Evolutionary conservation across 2,888 invertebrate species (phyloP), one percentile per base, ranked within the genome.

Genomic region (Sceliomorpha sp.): DNA sequence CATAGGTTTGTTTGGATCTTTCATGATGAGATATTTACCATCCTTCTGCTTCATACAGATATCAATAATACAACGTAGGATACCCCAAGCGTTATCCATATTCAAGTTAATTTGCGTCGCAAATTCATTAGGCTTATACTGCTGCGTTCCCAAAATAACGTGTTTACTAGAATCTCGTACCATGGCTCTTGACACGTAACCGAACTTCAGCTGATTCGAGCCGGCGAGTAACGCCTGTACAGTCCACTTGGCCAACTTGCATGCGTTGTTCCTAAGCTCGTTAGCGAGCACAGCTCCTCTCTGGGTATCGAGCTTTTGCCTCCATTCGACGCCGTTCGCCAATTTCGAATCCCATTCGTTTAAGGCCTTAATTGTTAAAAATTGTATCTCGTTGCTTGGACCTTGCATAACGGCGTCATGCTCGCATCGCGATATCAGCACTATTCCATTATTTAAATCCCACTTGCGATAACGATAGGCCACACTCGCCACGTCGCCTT

Each of bases 41-140:
- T 98, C 97, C 83, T 97, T 95, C 88, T 98, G 96, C 89, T 97
- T 97, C 95, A 98, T 96, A 81, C 98, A 96, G 71, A 97, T 95
- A 82, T 99, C 99, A 77, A 99, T 95, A 82, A 99, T 97, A 89
- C 98, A 99, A 9, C 99, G 93, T 67, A 99, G 90, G 62, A 99
- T 96, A 72, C 98, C 99, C 99, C 99, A 99, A 1, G 97, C 98
- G 89, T 99, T 99, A 89, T 99, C 99, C 98, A 99, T 98, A 86
- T 98, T 98, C 81, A 99, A 90, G 89, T 98, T 98, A 86, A 99
- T 99, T 89, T 99, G 99, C 5, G 96, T 96, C 7, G 99, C 99
- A 89, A 99, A 99, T 90, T 99, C 99, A 84, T 95, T 94, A 7
- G 99, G 99, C 88, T 98, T 98, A 90, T 98, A 99, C 89, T 98